A percentile compares a stretch with the other conserved stretches of the same genome.
These are phyloP conservation scores for Lutraria rhynchaena DNA, from an alignment of 1,140 invertebrate species.

Conservation along the genomic window DNA sequence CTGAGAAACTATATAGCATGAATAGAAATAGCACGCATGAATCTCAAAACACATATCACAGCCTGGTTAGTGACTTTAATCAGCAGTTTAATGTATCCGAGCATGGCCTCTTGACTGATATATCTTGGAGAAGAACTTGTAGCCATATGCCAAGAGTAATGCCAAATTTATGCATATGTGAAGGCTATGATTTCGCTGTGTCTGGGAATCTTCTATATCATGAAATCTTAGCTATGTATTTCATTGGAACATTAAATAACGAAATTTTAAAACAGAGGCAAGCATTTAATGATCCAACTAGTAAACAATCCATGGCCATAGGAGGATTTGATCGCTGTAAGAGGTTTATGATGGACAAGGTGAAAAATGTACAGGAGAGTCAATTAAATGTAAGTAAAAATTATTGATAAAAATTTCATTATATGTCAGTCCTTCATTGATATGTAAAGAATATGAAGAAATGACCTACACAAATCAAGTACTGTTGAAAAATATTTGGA, in stretches of 20 bases:
- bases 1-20: slow-evolving; percentile 8
- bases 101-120: slow-evolving; percentile 68
- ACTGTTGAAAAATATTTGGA: neutral
- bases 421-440: neutral
- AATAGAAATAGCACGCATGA: neutral
- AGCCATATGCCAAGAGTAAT: slow-evolving; percentile 71
- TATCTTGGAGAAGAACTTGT: slow-evolving; percentile 72
- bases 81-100: slow-evolving; percentile 54
- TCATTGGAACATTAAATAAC: slow-evolving; percentile 76
- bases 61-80: slow-evolving; percentile 39
- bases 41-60: neutral
- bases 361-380: slow-evolving; percentile 62
- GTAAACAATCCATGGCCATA: neutral
- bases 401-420: neutral
- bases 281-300: neutral
- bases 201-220: slow-evolving; percentile 59
- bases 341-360: slow-evolving; percentile 52
- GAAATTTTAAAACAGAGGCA: slow-evolving; percentile 70
- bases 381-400: slow-evolving; percentile 55
- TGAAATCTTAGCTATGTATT: slow-evolving; percentile 74
- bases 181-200: slow-evolving; percentile 70
- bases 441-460: neutral
- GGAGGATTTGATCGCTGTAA: slow-evolving; percentile 66
- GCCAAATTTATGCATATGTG: slow-evolving; percentile 79
- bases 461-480: neutral